Evolutionary conservation across 2,888 invertebrate genomes (phyloP).

Genomic region (Fragum fragum): DNA sequence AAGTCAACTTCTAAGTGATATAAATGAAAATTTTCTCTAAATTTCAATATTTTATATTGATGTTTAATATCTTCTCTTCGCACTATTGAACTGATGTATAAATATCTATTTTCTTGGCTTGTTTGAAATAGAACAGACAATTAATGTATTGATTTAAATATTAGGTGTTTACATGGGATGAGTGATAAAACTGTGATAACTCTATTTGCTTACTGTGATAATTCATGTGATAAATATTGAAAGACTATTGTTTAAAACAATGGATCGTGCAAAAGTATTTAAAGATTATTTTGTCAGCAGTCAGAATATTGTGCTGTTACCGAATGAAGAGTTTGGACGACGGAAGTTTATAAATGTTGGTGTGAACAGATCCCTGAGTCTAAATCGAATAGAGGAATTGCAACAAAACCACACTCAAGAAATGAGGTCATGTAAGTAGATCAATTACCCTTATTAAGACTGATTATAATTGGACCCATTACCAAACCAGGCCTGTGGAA

Average conservation of each 20-base stretch:
- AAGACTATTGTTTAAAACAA: constrained; percentile 45
- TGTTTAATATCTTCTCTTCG: no score
- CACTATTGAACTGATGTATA: no score
- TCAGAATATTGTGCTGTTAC: constrained; percentile 78
- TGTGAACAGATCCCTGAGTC: constrained; percentile 60
- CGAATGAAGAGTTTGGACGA: constrained; percentile 80
- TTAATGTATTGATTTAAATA: no score
- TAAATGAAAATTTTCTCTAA: no score
- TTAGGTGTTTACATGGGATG: background rate
- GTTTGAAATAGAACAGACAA: no score
- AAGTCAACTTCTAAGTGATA: no score
- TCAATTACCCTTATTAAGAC: no score
- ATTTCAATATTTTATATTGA: no score
- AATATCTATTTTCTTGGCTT: no score
- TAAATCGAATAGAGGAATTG: constrained; percentile 60
- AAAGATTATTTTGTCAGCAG: constrained; percentile 79
- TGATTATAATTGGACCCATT: no score
- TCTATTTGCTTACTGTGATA: constrained; percentile 14
- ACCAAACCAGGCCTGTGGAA: no score
- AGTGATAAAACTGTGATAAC: constrained; percentile 2
- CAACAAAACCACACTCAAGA: constrained; percentile 35
- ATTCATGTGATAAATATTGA: constrained; percentile 37
- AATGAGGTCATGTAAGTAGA: constrained; percentile 31
- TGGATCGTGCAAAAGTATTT: constrained; percentile 67
- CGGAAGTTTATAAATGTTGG: constrained; percentile 81